Conservation (phyloP, 2,797 vertebrate genomes). For the Loriculus beryllinus region DNA sequence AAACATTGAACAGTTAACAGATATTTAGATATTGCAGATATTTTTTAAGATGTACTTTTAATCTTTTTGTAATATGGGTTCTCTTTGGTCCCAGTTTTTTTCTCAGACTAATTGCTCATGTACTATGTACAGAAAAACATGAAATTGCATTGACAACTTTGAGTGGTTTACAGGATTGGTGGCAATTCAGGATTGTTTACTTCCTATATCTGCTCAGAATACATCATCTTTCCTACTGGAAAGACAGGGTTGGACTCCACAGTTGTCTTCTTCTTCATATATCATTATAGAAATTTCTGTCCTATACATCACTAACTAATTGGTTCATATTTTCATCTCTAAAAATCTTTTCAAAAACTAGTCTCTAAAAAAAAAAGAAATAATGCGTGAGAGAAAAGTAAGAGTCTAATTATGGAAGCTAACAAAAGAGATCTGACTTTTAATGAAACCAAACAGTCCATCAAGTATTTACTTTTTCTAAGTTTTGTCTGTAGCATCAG, state of each 20-base stretch:
- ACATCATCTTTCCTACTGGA: not conserved
- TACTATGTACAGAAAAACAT: not conserved
- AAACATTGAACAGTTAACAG: slow-evolving; percentile 5
- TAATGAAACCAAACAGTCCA: not conserved
- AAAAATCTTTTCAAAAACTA: not conserved
- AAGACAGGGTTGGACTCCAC: not conserved
- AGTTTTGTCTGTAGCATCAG: not conserved
- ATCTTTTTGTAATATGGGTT: not conserved
- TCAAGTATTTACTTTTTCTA: not conserved
- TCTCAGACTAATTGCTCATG: not conserved
- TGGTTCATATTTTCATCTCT: not conserved
- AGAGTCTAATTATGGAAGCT: not conserved
- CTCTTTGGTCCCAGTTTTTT: not conserved
- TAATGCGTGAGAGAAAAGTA: rapidly evolving
- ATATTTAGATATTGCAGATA: not conserved
- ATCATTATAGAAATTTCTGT: not conserved
- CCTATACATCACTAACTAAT: not conserved
- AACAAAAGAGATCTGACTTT: not conserved
- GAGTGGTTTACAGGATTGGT: not conserved
- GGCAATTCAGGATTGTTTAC: not conserved
- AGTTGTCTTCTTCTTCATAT: not conserved
- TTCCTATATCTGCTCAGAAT: not conserved
- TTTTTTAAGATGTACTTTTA: not conserved
- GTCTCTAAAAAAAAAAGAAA: not conserved
- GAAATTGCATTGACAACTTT: not conserved